Evolutionary conservation across 2,888 invertebrate genomes (phyloP).

Genomic region (Watsonalla cultraria): DNA sequence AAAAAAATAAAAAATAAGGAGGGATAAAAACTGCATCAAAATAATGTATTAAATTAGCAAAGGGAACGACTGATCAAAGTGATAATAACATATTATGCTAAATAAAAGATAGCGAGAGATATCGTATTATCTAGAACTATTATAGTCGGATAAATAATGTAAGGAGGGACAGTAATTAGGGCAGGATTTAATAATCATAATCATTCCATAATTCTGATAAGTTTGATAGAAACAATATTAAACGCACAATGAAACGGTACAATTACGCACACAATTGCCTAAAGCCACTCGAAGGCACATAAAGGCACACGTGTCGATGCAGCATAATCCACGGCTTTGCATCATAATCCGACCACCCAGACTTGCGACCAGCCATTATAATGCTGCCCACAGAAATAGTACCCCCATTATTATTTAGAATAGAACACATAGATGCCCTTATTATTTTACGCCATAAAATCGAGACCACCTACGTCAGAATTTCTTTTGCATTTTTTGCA

Average conservation of each 20-base stretch:
- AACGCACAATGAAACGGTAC: conserved; percentile 23
- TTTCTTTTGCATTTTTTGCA: conserved; percentile 35
- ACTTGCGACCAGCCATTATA: conserved; percentile 47
- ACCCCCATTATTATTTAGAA: conserved; percentile 71
- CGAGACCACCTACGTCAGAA: conserved; percentile 66
- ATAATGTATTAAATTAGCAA: too few species aligned
- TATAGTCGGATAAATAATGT: too few species aligned
- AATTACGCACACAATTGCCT: conserved; percentile 54
- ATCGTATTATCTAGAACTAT: too few species aligned
- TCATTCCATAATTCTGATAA: background rate
- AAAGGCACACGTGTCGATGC: conserved; percentile 72
- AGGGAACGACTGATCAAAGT: too few species aligned
- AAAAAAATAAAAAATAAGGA: too few species aligned
- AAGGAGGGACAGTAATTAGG: too few species aligned
- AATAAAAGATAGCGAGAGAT: too few species aligned
- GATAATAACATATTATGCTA: too few species aligned
- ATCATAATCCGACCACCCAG: conserved; percentile 74
- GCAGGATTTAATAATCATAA: too few species aligned
- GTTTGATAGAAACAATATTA: background rate
- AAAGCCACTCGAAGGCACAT: conserved; percentile 60
- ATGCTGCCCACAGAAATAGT: conserved; percentile 62
- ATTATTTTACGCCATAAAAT: conserved; percentile 70
- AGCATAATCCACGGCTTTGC: conserved; percentile 67
- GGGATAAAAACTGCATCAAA: too few species aligned
- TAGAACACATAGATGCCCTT: conserved; percentile 61